Percentiles rank a stretch among this genome's conserved stretches.
Conservation (phyloP, 2,797 vertebrate genomes). For the Echeneis naucrates region DNA sequence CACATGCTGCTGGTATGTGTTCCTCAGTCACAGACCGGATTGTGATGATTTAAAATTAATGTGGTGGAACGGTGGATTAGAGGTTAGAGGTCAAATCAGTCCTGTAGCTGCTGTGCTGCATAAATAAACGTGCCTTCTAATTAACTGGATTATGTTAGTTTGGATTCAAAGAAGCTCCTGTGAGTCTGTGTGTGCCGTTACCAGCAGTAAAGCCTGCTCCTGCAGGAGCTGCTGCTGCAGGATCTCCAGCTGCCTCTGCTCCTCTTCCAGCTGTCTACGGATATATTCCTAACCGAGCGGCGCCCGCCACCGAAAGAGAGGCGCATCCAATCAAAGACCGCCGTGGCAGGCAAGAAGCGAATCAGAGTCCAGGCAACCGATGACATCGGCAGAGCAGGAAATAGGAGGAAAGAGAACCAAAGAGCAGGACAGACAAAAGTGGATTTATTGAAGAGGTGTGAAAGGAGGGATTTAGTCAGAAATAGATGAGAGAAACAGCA, state of each 20-base stretch:
- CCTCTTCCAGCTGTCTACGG: slow-evolving; percentile 98
- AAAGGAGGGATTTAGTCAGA: slow-evolving; percentile 48
- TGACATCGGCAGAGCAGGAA: slow-evolving; percentile 70
- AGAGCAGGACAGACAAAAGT: slow-evolving; percentile 48
- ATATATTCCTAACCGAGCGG: slow-evolving; percentile 92
- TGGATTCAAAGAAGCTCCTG: neutral
- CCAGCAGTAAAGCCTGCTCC: slow-evolving; percentile 97
- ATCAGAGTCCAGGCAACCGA: slow-evolving; percentile 71
- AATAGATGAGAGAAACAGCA: slow-evolving; percentile 49
- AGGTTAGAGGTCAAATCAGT: too few species aligned
- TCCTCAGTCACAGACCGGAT: too few species aligned
- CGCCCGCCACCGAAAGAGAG: slow-evolving; percentile 12
- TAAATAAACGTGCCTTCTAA: neutral
- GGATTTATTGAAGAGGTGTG: slow-evolving; percentile 59
- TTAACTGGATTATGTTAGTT: neutral
- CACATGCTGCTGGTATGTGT: too few species aligned
- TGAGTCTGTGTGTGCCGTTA: slow-evolving; percentile 73
- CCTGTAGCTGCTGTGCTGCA: neutral
- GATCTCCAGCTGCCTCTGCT: slow-evolving; percentile 98
- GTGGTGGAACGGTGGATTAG: too few species aligned
- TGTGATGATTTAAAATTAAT: too few species aligned
- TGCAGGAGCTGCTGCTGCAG: slow-evolving; percentile 97
- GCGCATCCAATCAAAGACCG: slow-evolving; percentile 65
- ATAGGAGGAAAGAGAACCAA: slow-evolving; percentile 32
- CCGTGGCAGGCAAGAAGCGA: slow-evolving; percentile 37